phyloP scores from a whole-genome alignment of 1,140 invertebrate genomes.

The Psilanteris sp. region DNA sequence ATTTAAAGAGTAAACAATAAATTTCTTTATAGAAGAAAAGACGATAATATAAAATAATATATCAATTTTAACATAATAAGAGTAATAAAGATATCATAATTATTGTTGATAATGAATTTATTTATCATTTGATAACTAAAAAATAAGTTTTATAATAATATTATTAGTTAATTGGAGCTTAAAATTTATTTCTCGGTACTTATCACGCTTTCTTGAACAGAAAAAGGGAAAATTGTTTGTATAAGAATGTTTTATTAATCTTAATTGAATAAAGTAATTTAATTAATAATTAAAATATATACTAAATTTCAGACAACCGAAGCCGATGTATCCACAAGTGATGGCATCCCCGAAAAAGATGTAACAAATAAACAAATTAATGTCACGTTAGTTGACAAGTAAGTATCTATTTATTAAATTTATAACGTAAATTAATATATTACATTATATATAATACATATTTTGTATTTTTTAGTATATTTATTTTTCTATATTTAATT shows the following conservation, averaged over 20 bases:
- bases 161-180: slow-evolving; percentile 35
- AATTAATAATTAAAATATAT: slow-evolving; percentile 1
- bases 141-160: too few relatives aligned
- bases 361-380: slow-evolving; percentile 76
- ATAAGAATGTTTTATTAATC: neutral
- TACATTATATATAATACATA: too few relatives aligned
- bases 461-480: too few relatives aligned
- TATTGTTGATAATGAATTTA: too few relatives aligned
- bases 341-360: slow-evolving; percentile 71
- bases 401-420: slow-evolving; percentile 52
- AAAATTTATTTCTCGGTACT: slow-evolving; percentile 8
- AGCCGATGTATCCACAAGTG: slow-evolving; percentile 74
- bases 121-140: too few relatives aligned
- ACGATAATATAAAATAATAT: too few relatives aligned
- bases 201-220: slow-evolving; percentile 15
- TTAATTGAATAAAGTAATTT: neutral
- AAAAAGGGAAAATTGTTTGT: neutral
- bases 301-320: slow-evolving; percentile 73
- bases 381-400: slow-evolving; percentile 76
- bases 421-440: too few relatives aligned
- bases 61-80: too few relatives aligned
- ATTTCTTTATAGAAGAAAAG: too few relatives aligned
- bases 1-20: too few relatives aligned
- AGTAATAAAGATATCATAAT: too few relatives aligned
- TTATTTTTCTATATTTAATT: too few relatives aligned